These are phyloP conservation scores for Terrapene triunguis DNA, from an alignment of 2,113 vertebrate genomes.

Conservation along the genomic window DNA sequence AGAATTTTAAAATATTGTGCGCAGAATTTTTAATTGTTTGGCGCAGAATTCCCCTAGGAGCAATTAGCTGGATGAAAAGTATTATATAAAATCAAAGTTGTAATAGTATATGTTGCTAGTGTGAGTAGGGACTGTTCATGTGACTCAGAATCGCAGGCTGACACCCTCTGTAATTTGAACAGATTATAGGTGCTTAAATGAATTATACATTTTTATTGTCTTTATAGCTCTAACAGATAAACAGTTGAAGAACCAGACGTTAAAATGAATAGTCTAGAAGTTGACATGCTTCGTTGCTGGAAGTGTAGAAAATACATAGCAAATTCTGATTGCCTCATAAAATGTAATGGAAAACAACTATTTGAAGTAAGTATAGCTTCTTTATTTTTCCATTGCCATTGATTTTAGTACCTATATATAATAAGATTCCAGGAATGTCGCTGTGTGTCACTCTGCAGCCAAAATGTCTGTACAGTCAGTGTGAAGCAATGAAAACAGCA, in stretches of 20 bases:
- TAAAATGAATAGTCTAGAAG: conserved; percentile 50
- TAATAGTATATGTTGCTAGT: background rate
- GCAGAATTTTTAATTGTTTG: too few species aligned
- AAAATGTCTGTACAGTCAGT: background rate
- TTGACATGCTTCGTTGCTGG: conserved; percentile 72
- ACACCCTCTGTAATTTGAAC: background rate
- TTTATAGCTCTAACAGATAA: conserved; percentile 58
- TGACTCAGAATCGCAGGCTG: accelerated
- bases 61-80: background rate
- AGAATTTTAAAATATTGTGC: too few species aligned
- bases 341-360: conserved; percentile 26
- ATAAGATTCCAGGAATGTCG: background rate
- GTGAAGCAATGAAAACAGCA: background rate
- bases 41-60: too few species aligned
- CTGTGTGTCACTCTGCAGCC: background rate
- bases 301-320: conserved; percentile 79
- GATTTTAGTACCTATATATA: background rate
- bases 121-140: background rate
- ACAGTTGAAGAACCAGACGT: conserved; percentile 38
- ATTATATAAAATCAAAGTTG: background rate
- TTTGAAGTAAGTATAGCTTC: conserved; percentile 58
- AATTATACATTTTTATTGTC: background rate
- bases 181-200: background rate
- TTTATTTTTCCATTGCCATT: background rate
- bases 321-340: conserved; percentile 73